Evolutionary conservation across 2,888 invertebrate genomes (phyloP).

Genomic region (Gastracanthus pulcherrimus): DNA sequence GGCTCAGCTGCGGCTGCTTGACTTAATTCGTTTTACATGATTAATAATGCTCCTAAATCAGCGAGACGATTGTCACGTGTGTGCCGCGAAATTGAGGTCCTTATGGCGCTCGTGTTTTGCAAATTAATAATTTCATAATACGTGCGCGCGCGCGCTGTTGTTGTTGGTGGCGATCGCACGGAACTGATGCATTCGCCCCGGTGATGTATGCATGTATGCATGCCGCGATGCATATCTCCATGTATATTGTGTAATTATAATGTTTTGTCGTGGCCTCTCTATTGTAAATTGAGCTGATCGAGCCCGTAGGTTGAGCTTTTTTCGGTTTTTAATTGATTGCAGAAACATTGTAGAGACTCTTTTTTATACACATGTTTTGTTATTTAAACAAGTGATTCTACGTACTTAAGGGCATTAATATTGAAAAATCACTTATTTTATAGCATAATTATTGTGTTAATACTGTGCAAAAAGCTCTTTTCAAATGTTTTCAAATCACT

Average conservation of each 20-base stretch:
- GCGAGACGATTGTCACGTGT: slow-evolving; percentile 31
- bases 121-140: slow-evolving; percentile 42
- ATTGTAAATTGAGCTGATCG: neutral
- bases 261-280: neutral
- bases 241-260: slow-evolving; percentile 11
- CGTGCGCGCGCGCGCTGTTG: neutral
- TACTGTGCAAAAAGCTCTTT: too few relatives aligned
- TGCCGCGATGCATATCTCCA: neutral
- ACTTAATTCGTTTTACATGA: slow-evolving; percentile 32
- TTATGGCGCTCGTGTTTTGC: slow-evolving; percentile 34
- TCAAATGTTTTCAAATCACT: too few relatives aligned
- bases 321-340: too few relatives aligned
- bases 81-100: neutral
- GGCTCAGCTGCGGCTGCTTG: neutral
- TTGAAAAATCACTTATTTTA: too few relatives aligned
- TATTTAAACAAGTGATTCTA: too few relatives aligned
- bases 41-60: slow-evolving; percentile 25
- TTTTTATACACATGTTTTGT: too few relatives aligned
- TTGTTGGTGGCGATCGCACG: too few relatives aligned
- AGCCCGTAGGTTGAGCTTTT: neutral
- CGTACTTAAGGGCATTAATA: too few relatives aligned
- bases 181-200: too few relatives aligned
- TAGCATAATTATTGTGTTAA: too few relatives aligned
- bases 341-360: too few relatives aligned
- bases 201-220: neutral